Conservation (phyloP, 92 coral and sea anemone genomes). For the Palythoa grandis region DNA sequence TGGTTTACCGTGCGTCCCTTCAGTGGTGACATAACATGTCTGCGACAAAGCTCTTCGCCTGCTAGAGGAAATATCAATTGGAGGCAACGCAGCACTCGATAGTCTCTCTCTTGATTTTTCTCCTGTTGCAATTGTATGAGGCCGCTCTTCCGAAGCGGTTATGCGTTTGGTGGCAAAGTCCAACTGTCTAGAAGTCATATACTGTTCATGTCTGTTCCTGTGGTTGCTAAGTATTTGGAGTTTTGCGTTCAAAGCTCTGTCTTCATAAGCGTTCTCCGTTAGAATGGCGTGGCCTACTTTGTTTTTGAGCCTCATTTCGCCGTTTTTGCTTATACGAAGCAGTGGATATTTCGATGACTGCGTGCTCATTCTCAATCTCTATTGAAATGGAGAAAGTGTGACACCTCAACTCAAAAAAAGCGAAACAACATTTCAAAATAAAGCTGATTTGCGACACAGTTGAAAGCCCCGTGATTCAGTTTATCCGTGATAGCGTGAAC, state of each 20-base stretch:
- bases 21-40: not conserved
- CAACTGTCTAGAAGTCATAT: constrained; percentile 82
- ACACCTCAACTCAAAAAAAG: not conserved
- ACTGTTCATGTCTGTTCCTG: constrained; percentile 76
- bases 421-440: not conserved
- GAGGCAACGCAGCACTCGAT: constrained; percentile 54
- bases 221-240: constrained; percentile 65
- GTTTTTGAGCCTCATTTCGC: constrained; percentile 89
- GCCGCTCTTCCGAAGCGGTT: constrained; percentile 81
- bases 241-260: constrained; percentile 76
- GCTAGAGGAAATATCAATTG: constrained; percentile 41
- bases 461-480: not conserved
- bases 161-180: constrained; percentile 84
- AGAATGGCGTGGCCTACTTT: constrained; percentile 88
- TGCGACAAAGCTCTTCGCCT: constrained; percentile 14
- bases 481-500: constrained; percentile 14
- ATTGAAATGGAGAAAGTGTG: not conserved
- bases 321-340: constrained; percentile 87
- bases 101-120: constrained; percentile 27
- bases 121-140: constrained; percentile 57
- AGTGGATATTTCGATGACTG: constrained; percentile 38
- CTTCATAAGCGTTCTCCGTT: constrained; percentile 91
- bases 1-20: constrained; percentile 4
- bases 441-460: not conserved
- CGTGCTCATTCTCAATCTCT: constrained; percentile 10